Base-by-base conservation (phyloP, 2,113 vertebrate species). In the Mustela lutreola region DNA sequence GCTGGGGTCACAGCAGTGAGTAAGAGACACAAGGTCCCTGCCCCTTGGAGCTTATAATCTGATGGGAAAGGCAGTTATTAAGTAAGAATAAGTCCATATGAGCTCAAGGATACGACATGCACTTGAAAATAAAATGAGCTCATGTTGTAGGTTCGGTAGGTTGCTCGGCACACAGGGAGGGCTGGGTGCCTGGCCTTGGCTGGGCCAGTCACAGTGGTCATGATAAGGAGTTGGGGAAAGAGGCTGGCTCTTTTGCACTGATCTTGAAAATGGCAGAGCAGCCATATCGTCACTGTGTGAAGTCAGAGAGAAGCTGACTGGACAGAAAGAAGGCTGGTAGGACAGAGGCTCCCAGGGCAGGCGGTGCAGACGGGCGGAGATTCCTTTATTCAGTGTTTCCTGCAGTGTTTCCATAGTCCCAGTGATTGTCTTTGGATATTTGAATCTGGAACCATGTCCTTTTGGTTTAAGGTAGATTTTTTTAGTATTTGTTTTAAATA, bases 121-220 rank as follows among this genome's bases (percentile, higher is more conserved):
- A 33, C 39, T 4, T 62, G 39, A 53, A 56, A 14, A 33, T 31
- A 45, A 10, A 71, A 53, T 16, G 91, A 63, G 18, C 1, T 21
- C 3, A n/a, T 24, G 22, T 10, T 11, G 11, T 22, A n/a, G 70
- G 39, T 8, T 10, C 11, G 4, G 19, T 42, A 19, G 0, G 0
- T 18, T 22, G 36, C 48, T 39, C 19, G 26, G 60, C 70, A 56
- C 62, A 1, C n/a, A 18, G 26, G 81, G 39, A 28, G 21, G 11
- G 31, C 3, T 4, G 14, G 45, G 18, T 75, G 56, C 24, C 73
- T 16, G 6, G 5, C 21, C 18, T 56, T 50, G 63, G 62, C 63
- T 65, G 45, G 18, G 53, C 39, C 56, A 33, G 8, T 22, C n/a
- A 21, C 0, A 0, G 26, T 39, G 24, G 31, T 33, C 63, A 65